phyloP scores from a whole-genome alignment of 2,888 invertebrate species.

The Liodrosophila aerea region DNA sequence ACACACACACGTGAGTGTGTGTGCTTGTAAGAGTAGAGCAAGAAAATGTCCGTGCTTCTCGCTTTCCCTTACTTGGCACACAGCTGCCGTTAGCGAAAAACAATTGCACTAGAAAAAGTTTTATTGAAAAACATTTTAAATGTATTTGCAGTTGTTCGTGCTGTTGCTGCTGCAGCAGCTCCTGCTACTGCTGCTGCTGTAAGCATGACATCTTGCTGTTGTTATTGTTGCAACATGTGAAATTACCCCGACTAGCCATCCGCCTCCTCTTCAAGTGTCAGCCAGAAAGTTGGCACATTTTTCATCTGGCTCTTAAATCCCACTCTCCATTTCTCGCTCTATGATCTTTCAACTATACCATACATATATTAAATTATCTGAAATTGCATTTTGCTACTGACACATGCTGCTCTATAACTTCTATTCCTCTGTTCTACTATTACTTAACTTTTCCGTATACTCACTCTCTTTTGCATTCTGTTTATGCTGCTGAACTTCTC shows the following conservation, averaged over 20 bases:
- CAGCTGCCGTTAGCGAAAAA: conserved; percentile 48
- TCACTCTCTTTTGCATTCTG: no score
- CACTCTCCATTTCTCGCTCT: background rate
- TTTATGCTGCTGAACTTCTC: no score
- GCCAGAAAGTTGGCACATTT: conserved; percentile 57
- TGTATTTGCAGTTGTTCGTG: conserved; percentile 54
- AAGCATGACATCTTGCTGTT: conserved; percentile 35
- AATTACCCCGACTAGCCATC: conserved; percentile 26
- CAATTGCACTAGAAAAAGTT: conserved; percentile 69
- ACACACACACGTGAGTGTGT: conserved; percentile 3
- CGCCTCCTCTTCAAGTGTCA: conserved; percentile 11
- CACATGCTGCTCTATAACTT: conserved; percentile 6
- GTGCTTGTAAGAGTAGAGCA: background rate
- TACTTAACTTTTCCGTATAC: no score
- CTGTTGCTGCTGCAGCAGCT: conserved; percentile 22
- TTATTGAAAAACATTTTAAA: conserved; percentile 76
- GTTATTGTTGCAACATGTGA: conserved; percentile 19
- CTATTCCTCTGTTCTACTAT: no score
- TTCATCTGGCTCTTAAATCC: conserved; percentile 33
- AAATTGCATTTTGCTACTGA: conserved; percentile 27
- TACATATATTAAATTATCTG: conserved; percentile 22
- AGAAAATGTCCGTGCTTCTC: no score
- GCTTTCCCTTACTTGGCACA: conserved; percentile 7
- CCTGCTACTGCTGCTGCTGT: conserved; percentile 32
- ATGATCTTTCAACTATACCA: conserved; percentile 11